These are phyloP conservation scores for Budorcas taxicolor DNA, from an alignment of 2,113 vertebrate species.

Conservation along the genomic window DNA sequence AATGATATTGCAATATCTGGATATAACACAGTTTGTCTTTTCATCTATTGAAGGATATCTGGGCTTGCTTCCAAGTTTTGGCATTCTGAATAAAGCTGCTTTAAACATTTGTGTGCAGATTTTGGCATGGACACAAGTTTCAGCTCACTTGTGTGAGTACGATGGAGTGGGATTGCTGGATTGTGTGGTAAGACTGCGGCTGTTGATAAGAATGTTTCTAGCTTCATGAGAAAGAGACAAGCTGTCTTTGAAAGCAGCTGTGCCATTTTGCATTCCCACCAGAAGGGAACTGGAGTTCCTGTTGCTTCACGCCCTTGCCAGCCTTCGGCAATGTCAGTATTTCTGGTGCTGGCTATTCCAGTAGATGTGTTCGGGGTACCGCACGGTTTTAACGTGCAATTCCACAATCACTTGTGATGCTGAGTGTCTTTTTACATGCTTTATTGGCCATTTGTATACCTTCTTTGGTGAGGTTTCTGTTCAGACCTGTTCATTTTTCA, in stretches of 20 bases:
- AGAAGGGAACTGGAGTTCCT: rapidly evolving
- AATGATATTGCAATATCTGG: background rate
- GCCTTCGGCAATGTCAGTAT: background rate
- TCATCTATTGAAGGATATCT: background rate
- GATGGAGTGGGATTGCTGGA: no score
- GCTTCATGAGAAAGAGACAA: background rate
- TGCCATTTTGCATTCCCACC: rapidly evolving
- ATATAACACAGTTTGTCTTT: no score
- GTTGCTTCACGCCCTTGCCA: rapidly evolving
- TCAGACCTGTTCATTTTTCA: background rate
- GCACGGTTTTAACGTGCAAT: rapidly evolving
- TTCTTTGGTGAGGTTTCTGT: background rate
- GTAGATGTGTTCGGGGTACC: rapidly evolving
- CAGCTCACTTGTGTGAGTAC: no score
- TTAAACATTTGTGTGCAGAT: background rate
- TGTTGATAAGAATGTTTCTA: background rate
- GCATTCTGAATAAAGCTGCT: background rate
- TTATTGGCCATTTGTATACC: rapidly evolving
- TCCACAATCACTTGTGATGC: rapidly evolving
- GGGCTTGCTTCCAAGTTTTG: background rate
- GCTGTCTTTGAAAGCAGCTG: rapidly evolving
- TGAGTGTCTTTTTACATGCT: rapidly evolving
- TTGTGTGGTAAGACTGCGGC: no score
- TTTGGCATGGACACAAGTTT: background rate
- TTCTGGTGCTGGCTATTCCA: rapidly evolving